Conservation (phyloP, 92 coral and sea anemone genomes). For the Scolanthus callimorphus region DNA sequence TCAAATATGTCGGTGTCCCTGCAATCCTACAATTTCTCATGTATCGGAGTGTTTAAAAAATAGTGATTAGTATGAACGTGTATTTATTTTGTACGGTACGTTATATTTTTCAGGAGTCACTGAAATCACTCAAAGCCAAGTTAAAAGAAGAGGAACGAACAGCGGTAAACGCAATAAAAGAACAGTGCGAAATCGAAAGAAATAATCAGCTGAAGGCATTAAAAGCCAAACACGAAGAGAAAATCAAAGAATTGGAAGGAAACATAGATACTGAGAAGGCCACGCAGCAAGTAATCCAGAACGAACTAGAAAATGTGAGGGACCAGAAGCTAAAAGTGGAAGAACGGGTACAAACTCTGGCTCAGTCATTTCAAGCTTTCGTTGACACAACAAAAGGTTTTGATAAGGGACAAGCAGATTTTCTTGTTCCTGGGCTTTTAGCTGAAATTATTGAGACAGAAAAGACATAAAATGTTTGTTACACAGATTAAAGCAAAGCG, state of each 20-base stretch:
- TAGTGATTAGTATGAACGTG: no score
- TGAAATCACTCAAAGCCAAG: constrained; percentile 63
- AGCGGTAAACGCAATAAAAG: constrained; percentile 56
- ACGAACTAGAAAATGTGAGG: constrained; percentile 44
- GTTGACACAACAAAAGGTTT: constrained; percentile 86
- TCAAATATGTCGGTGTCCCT: no score
- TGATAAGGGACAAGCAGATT: constrained; percentile 84
- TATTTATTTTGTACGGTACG: no score
- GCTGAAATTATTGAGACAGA: no score
- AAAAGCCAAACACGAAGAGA: constrained; percentile 42
- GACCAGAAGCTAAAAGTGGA: constrained; percentile 47
- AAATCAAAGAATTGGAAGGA: constrained; percentile 47
- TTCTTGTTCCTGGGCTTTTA: constrained; percentile 30
- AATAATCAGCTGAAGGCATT: constrained; percentile 41
- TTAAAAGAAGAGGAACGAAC: constrained; percentile 55
- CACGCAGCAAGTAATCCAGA: constrained; percentile 33
- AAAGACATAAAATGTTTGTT: no score
- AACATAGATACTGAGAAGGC: constrained; percentile 39
- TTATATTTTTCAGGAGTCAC: constrained; percentile 69
- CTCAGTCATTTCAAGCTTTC: constrained; percentile 74
- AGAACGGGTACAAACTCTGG: constrained; percentile 55
- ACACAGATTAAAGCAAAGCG: no score
- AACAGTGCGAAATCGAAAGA: constrained; percentile 55
- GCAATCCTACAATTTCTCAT: no score
- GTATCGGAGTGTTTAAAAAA: no score